Percentiles rank a stretch among this genome's conserved stretches.
Conservation (phyloP, 2,797 vertebrate species). For the Percopsis omiscomaycus region DNA sequence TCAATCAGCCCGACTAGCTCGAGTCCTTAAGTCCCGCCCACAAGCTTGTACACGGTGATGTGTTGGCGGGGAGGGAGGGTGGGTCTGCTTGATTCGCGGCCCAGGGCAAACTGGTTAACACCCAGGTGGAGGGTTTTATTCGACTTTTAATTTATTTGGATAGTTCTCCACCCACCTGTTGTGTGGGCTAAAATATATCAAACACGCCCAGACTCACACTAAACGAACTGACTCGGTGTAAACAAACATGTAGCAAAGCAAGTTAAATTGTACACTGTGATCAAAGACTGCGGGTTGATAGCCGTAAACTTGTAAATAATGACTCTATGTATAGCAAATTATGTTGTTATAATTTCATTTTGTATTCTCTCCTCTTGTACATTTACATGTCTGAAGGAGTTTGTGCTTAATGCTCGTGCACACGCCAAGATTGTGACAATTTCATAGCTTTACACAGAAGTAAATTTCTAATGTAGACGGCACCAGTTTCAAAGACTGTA, state of each 20-base stretch:
- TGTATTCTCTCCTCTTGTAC: conserved; percentile 32
- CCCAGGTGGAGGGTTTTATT: conserved; percentile 26
- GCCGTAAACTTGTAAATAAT: conserved; percentile 52
- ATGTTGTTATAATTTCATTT: conserved; percentile 25
- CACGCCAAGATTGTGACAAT: conserved; percentile 38
- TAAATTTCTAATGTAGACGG: conserved; percentile 27
- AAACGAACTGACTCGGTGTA: conserved; percentile 47
- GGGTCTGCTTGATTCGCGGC: not conserved
- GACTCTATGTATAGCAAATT: conserved; percentile 45
- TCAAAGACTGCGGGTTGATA: conserved; percentile 63
- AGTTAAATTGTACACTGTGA: conserved; percentile 63
- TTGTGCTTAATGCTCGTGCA: conserved; percentile 54
- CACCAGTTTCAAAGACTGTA: too few species aligned
- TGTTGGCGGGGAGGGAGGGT: not conserved
- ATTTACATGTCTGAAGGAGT: conserved; percentile 53
- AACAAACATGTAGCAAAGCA: conserved; percentile 51
- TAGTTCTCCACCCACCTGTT: not conserved
- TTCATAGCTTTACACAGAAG: conserved; percentile 50
- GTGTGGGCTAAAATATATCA: conserved; percentile 2
- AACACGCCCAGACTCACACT: conserved; percentile 26
- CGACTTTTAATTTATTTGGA: not conserved
- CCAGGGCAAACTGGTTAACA: not conserved
- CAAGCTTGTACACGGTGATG: conserved; percentile 1
- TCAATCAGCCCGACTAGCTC: conserved; percentile 15
- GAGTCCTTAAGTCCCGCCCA: not conserved